Evolutionary conservation across 1,140 invertebrate species (phyloP).

Genomic region (Stratiolaelaps scimitus): DNA sequence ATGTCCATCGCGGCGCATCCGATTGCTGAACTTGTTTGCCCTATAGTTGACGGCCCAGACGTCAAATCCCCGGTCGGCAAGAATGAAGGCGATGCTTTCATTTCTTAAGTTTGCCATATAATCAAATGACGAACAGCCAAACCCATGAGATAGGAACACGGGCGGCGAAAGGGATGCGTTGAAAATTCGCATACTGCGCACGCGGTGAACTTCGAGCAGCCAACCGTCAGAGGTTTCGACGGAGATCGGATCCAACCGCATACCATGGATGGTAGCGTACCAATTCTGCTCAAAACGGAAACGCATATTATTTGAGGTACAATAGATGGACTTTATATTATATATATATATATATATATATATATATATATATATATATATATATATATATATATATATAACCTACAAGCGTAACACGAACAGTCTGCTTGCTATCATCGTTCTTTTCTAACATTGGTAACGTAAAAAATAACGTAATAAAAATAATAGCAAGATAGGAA

Average conservation of each 20-base stretch:
- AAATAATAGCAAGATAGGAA: no score
- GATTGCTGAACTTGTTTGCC: conserved; percentile 3
- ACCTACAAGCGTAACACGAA: no score
- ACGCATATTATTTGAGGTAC: no score
- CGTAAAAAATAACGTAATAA: no score
- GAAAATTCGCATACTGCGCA: neutral
- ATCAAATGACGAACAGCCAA: neutral
- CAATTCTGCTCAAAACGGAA: neutral
- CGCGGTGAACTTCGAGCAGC: neutral
- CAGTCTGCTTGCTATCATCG: no score
- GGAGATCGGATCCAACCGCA: neutral
- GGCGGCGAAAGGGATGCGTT: neutral
- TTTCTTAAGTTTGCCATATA: conserved; percentile 2
- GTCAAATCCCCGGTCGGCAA: neutral
- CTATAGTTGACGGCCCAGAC: neutral
- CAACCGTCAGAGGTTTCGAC: neutral
- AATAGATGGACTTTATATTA: no score
- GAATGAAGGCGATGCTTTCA: neutral
- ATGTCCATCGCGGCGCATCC: neutral
- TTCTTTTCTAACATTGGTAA: no score
- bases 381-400: no score
- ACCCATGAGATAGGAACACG: conserved; percentile 6
- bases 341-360: no score
- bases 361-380: no score
- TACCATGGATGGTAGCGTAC: conserved; percentile 9